Evolutionary conservation across 1,140 invertebrate genomes (phyloP).

Genomic region (Apolygus lucorum): DNA sequence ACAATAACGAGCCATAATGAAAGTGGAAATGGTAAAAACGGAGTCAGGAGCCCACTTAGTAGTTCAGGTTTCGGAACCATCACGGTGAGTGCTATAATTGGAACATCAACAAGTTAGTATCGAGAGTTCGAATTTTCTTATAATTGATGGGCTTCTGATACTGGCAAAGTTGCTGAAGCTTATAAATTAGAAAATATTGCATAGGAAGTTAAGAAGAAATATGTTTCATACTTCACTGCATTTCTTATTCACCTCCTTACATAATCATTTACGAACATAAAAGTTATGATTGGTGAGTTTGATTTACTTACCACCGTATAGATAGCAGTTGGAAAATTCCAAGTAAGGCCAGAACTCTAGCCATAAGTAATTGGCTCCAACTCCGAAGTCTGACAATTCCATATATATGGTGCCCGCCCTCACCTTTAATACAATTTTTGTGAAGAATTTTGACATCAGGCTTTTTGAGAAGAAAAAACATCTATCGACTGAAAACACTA

Average conservation of each 20-base stretch:
- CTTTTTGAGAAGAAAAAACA: no score
- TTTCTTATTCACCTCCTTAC: no score
- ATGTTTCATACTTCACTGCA: no score
- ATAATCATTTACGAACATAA: no score
- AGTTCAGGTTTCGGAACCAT: neutral
- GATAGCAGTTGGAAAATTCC: neutral
- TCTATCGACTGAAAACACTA: no score
- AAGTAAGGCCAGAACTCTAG: neutral
- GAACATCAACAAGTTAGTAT: neutral
- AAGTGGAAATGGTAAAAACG: neutral
- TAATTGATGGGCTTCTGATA: no score
- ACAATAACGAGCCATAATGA: neutral
- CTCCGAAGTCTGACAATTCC: neutral
- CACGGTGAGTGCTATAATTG: neutral
- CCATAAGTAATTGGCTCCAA: constrained; percentile 1
- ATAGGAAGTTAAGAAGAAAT: neutral
- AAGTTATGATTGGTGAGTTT: no score
- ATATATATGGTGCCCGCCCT: constrained; percentile 1
- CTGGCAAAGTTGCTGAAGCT: neutral
- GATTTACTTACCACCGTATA: constrained; percentile 11
- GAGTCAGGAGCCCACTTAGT: neutral
- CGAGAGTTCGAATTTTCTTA: neutral
- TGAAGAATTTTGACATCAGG: no score
- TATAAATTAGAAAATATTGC: neutral
- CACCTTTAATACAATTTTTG: neutral